Percentiles rank a stretch among this genome's conserved stretches.
Conservation (phyloP, 1,140 invertebrate species). For the Neodiprion pinetum region DNA sequence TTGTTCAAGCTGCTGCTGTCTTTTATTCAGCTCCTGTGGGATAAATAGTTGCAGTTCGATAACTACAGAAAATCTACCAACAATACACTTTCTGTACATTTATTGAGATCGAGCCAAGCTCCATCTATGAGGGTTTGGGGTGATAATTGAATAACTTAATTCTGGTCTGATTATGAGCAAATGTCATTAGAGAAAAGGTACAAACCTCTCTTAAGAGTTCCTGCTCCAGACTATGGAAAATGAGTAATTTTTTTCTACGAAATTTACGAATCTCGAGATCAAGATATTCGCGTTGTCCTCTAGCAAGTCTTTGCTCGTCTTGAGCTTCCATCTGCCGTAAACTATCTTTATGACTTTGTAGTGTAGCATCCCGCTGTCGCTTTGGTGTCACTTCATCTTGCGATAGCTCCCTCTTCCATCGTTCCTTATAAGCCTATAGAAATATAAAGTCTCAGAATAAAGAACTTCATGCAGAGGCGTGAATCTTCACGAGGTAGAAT, state of each 20-base stretch:
- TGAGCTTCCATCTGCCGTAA: slow-evolving; percentile 90
- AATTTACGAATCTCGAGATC: slow-evolving; percentile 94
- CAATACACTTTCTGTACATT: too few species aligned
- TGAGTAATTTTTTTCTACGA: slow-evolving; percentile 86
- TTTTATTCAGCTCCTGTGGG: slow-evolving; percentile 87
- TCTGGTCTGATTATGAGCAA: too few species aligned
- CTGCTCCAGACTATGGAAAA: slow-evolving; percentile 88
- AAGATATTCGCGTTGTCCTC: slow-evolving; percentile 89
- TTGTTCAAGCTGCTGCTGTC: slow-evolving; percentile 92
- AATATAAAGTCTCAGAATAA: neutral
- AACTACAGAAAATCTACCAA: slow-evolving; percentile 1
- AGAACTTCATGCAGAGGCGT: too few species aligned
- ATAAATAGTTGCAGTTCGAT: neutral
- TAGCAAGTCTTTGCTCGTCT: slow-evolving; percentile 85
- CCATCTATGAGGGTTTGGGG: too few species aligned
- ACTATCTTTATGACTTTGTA: slow-evolving; percentile 93
- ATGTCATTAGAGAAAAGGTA: slow-evolving; percentile 23
- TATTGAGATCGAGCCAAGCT: too few species aligned
- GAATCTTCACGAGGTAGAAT: too few species aligned
- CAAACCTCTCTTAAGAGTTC: slow-evolving; percentile 87
- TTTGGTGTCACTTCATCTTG: slow-evolving; percentile 92
- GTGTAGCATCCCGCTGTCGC: slow-evolving; percentile 87
- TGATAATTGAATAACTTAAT: too few species aligned
- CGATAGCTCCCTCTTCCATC: slow-evolving; percentile 92
- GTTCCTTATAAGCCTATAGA: slow-evolving; percentile 85